These are phyloP conservation scores for Rhadina sibilatrix DNA, from an alignment of 2,113 vertebrate species.

Conservation along the genomic window DNA sequence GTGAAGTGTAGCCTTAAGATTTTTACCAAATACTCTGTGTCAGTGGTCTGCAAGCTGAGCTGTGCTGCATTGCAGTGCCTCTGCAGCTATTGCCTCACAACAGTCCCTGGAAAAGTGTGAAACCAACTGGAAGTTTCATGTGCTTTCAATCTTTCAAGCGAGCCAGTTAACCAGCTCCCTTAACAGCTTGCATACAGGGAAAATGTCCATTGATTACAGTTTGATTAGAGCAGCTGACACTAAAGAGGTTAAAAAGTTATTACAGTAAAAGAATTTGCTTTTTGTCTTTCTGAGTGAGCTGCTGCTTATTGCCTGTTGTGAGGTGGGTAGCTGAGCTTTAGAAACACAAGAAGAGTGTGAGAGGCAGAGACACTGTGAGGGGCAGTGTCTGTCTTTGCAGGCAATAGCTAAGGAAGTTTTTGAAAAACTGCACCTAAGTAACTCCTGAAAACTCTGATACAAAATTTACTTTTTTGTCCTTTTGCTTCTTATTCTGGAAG, in stretches of 20 bases:
- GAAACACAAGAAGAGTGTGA: background rate
- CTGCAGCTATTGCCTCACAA: slow-evolving; percentile 31
- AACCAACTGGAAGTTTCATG: background rate
- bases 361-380: background rate
- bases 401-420: background rate
- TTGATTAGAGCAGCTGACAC: background rate
- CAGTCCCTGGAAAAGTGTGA: background rate
- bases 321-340: background rate
- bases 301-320: background rate
- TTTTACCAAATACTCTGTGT: background rate
- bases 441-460: background rate
- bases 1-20: background rate
- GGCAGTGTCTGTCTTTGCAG: background rate
- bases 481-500: background rate
- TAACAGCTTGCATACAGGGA: background rate
- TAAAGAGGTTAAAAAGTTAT: background rate
- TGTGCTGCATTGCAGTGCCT: slow-evolving; percentile 62
- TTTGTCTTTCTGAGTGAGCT: background rate
- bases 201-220: background rate
- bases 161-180: background rate
- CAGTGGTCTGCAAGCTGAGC: background rate
- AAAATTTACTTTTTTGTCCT: background rate
- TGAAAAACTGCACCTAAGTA: background rate
- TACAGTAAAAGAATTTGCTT: background rate
- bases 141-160: background rate